Conservation (phyloP, 1,140 invertebrate species). For the Tribolium madens region DNA sequence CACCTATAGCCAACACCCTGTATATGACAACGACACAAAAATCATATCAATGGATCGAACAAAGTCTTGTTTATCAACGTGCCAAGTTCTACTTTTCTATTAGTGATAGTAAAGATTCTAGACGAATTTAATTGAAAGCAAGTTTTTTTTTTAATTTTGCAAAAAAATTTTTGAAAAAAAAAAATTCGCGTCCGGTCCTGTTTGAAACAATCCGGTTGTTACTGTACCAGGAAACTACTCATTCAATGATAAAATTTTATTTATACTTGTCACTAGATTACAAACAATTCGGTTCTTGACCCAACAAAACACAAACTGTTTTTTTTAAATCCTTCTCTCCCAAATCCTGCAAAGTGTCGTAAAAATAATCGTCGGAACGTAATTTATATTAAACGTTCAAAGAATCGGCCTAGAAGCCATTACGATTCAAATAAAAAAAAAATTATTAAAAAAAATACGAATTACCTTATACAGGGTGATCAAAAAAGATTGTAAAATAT, state of each 20-base stretch:
- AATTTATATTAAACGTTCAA: slow-evolving; percentile 53
- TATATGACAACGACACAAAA: too few relatives aligned
- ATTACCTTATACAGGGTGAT: too few relatives aligned
- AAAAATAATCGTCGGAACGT: slow-evolving; percentile 10
- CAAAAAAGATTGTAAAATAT: too few relatives aligned
- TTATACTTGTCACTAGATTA: not conserved
- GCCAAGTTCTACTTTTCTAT: too few relatives aligned
- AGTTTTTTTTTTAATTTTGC: too few relatives aligned
- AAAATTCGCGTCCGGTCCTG: too few relatives aligned
- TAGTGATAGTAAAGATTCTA: too few relatives aligned
- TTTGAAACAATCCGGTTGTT: not conserved
- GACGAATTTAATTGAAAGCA: too few relatives aligned
- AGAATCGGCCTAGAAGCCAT: not conserved
- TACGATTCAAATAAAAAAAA: not conserved
- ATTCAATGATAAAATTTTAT: slow-evolving; percentile 1
- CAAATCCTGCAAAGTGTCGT: slow-evolving; percentile 3
- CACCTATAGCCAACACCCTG: too few relatives aligned
- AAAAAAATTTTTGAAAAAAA: too few relatives aligned
- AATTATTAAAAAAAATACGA: not conserved
- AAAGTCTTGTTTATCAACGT: too few relatives aligned
- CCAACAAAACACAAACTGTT: slow-evolving; percentile 10
- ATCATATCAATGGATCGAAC: too few relatives aligned
- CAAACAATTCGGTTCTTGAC: not conserved
- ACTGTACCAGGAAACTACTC: not conserved
- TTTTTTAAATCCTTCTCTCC: not conserved